Percentiles rank a stretch among this genome's conserved stretches.
Evolutionary conservation across 1,140 invertebrate genomes (phyloP).

Genomic region (Telenomus remus): DNA sequence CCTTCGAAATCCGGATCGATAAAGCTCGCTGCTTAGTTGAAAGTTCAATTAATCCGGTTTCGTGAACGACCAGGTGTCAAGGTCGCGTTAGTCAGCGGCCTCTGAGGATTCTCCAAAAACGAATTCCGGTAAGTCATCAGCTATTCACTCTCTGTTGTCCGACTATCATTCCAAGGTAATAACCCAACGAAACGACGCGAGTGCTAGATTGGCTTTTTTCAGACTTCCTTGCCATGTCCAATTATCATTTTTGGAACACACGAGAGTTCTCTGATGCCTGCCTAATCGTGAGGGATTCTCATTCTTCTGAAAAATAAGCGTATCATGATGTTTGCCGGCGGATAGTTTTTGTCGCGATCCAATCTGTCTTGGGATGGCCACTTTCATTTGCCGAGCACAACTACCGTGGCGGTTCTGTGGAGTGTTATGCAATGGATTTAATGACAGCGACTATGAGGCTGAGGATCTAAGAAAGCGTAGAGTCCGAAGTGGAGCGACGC

Average conservation of each 20-base stretch:
- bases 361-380: slow-evolving; percentile 41
- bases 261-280: slow-evolving; percentile 11
- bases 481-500: not conserved
- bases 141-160: slow-evolving; percentile 40
- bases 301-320: slow-evolving; percentile 3
- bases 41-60: slow-evolving; percentile 45
- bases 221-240: slow-evolving; percentile 14
- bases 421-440: slow-evolving; percentile 43
- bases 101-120: slow-evolving; percentile 24
- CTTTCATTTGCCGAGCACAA: slow-evolving; percentile 41
- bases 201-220: slow-evolving; percentile 16
- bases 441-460: slow-evolving; percentile 17
- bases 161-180: slow-evolving; percentile 19
- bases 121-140: slow-evolving; percentile 39
- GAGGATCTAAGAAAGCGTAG: slow-evolving; percentile 12
- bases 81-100: slow-evolving; percentile 1
- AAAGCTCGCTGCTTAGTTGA: slow-evolving; percentile 23
- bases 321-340: slow-evolving; percentile 10
- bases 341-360: slow-evolving; percentile 36
- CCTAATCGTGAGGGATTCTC: slow-evolving; percentile 1
- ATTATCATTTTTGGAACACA: slow-evolving; percentile 33
- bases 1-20: slow-evolving; percentile 31
- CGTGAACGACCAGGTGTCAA: slow-evolving; percentile 23
- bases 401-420: slow-evolving; percentile 10
- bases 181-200: slow-evolving; percentile 17